Base-by-base conservation (phyloP, 2,113 vertebrate species). In the Spea multiplicata region DNA sequence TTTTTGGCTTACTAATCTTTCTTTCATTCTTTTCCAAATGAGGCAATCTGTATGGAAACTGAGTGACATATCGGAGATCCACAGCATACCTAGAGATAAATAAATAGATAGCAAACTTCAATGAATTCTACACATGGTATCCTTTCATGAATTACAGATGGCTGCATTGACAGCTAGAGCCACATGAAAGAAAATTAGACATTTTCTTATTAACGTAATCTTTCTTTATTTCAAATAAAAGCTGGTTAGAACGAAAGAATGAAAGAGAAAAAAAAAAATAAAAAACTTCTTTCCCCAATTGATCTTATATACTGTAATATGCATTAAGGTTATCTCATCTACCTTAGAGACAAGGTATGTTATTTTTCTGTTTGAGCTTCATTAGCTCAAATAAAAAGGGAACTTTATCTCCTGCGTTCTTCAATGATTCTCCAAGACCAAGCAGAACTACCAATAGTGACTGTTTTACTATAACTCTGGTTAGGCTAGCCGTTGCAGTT, bases 21-120 rank as follows among this genome's bases (percentile, higher is more conserved):
- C 75, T 77, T 77, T 77, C 46, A 77, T 77, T 77, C 45, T 30
- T 70, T 77, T 77, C 75, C 75, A 77, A 70, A 70, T 77, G 75
- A 77, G 70, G 75, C 66, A 77, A 77, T 77, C 75, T 70, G 75
- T 68, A 55, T 53, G 66, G 75, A 77, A 77, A 77, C 75, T 62
- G 75, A 77, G 66, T 70, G 75, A 69, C 67, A 70, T 77, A 77
- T 77, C 67, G 16, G 61, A 77, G 75, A 77, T 77, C 66, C 75
- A 49, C 66, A 55, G 57, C 44, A 70, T 77, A 77, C 75, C 75
- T 77, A 77, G 67, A 77, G 75, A 77, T 77, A 77, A 77, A 77
- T 77, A 77, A 77, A 77, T 70, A 67, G 74, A 75, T 75, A 77
- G 46, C 57, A 45, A 70, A 71, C 66, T 77, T 77, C 75, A 77